phyloP scores from a whole-genome alignment of 2,113 vertebrate species.

The Typhlomys cinereus region DNA sequence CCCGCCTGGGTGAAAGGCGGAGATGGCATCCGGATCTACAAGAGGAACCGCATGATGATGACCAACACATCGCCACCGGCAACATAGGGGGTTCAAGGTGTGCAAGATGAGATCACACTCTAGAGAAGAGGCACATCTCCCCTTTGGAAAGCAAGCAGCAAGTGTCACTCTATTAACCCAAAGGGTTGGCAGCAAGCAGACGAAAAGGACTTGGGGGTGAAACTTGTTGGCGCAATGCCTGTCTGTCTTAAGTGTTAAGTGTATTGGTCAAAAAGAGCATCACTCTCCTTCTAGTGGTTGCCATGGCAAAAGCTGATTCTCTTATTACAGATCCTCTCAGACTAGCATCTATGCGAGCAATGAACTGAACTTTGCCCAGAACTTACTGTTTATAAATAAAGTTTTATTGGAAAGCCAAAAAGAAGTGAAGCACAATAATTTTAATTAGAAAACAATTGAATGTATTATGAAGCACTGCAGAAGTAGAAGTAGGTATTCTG shows the following conservation, averaged over 20 bases:
- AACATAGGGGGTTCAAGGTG: slow-evolving; percentile 81
- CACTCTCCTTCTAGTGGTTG: background rate
- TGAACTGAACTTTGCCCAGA: background rate
- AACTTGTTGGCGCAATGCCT: background rate
- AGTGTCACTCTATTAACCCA: background rate
- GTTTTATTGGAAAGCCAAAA: slow-evolving; percentile 25
- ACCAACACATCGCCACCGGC: slow-evolving; percentile 93
- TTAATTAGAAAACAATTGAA: background rate
- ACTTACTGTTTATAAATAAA: slow-evolving; percentile 38
- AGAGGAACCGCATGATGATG: slow-evolving; percentile 97
- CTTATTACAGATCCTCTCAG: background rate
- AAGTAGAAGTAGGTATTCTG: background rate
- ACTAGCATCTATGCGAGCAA: background rate
- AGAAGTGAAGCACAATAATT: no score
- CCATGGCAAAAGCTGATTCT: accelerated
- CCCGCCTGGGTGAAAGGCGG: slow-evolving; percentile 94
- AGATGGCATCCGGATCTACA: slow-evolving; percentile 92
- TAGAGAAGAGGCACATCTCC: accelerated
- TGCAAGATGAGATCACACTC: background rate
- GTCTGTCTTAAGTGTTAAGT: background rate
- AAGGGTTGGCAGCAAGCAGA: background rate
- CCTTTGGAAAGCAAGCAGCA: background rate
- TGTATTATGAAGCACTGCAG: background rate
- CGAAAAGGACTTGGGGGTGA: background rate
- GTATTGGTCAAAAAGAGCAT: background rate